Conservation (phyloP, 2,888 invertebrate species). For the Drosophila aldrichi region DNA sequence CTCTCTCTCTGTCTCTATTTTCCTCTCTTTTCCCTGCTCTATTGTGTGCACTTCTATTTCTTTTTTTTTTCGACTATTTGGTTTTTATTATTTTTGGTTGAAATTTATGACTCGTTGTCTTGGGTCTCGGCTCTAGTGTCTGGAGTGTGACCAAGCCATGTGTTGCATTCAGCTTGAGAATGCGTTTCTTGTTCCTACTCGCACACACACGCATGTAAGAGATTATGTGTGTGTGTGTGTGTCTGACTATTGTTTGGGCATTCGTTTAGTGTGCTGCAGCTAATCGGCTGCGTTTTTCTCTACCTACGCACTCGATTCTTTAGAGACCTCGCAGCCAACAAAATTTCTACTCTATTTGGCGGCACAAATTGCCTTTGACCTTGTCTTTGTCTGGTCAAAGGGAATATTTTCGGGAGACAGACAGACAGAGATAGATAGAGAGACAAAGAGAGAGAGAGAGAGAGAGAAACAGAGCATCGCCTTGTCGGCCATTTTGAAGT, state of each 20-base stretch:
- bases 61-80: conserved; percentile 74
- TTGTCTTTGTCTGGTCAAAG: conserved; percentile 44
- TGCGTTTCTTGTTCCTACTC: conserved; percentile 66
- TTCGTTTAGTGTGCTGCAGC: conserved; percentile 63
- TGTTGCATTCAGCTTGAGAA: conserved; percentile 65
- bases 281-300: conserved; percentile 42
- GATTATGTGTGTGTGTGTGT: not conserved
- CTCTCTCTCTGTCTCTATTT: conserved; percentile 11
- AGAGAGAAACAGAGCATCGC: not conserved
- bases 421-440: not conserved
- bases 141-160: conserved; percentile 67
- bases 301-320: conserved; percentile 51
- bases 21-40: conserved; percentile 8
- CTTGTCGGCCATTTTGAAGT: conserved; percentile 53
- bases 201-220: not conserved
- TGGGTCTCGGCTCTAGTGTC: conserved; percentile 29
- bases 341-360: conserved; percentile 63
- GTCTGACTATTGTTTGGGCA: conserved; percentile 65
- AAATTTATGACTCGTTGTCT: conserved; percentile 71
- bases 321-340: conserved; percentile 30
- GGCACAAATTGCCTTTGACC: conserved; percentile 79
- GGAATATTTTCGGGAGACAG: conserved; percentile 19
- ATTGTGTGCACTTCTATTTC: conserved; percentile 51
- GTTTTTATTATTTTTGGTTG: conserved; percentile 76
- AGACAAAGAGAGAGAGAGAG: not conserved